A percentile compares a stretch with the other conserved stretches of the same genome.
Evolutionary conservation across 2,888 invertebrate species (phyloP).

Genomic region (Hypomecis punctinalis): DNA sequence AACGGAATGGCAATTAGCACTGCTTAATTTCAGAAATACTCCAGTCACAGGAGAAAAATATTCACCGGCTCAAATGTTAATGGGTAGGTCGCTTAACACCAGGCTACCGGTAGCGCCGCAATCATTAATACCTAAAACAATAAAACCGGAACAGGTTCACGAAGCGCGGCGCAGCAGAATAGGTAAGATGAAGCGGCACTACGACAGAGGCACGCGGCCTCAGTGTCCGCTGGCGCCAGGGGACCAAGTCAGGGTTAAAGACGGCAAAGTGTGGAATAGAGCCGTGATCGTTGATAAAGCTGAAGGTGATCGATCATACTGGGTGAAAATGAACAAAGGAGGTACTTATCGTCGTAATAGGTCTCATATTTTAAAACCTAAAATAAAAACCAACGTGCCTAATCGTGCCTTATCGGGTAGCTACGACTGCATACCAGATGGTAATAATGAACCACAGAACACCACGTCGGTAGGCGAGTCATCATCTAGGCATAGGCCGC

Average conservation of each 20-base stretch:
- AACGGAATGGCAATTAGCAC: conserved; percentile 24
- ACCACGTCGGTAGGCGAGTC: too few relatives aligned
- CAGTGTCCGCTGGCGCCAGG: not conserved
- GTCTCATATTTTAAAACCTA: conserved; percentile 7
- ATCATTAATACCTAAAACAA: not conserved
- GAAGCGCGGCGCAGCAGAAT: not conserved
- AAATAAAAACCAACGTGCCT: not conserved
- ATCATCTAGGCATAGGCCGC: too few relatives aligned
- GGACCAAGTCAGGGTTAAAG: not conserved
- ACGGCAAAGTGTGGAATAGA: conserved; percentile 6
- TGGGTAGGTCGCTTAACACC: conserved; percentile 17
- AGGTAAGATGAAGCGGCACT: conserved; percentile 4
- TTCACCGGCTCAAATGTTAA: conserved; percentile 12
- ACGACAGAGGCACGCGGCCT: conserved; percentile 4
- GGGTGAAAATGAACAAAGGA: conserved; percentile 17
- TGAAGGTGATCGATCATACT: conserved; percentile 11
- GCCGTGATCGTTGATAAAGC: conserved; percentile 4
- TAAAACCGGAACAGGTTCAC: not conserved
- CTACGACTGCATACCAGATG: not conserved
- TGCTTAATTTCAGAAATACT: conserved; percentile 36
- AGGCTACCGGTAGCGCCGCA: conserved; percentile 11
- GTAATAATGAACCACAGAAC: too few relatives aligned
- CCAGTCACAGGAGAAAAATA: conserved; percentile 15
- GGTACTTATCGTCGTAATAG: conserved; percentile 18
- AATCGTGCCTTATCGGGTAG: not conserved